phyloP scores from a whole-genome alignment of 2,797 vertebrate species.

The Rhinichthys osculus region DNA sequence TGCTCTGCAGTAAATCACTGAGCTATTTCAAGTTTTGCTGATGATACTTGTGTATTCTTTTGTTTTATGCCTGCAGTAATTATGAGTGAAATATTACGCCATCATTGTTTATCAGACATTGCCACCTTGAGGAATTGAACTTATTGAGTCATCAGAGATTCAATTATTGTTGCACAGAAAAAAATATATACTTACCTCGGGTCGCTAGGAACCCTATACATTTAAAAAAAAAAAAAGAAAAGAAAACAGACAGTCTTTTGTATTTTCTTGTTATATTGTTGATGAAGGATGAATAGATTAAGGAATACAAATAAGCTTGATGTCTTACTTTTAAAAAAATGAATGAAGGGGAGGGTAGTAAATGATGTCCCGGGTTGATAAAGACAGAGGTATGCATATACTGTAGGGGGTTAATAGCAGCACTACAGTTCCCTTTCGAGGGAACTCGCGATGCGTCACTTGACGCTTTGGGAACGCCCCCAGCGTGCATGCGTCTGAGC shows the following conservation, averaged over 20 bases:
- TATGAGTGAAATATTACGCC: too few species aligned
- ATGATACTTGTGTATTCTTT: too few species aligned
- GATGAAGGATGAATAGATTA: not conserved
- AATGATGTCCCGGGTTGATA: not conserved
- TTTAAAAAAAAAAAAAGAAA: too few species aligned
- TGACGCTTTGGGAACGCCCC: too few species aligned
- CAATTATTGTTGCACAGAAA: not conserved
- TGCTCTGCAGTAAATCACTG: too few species aligned
- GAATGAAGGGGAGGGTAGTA: not conserved
- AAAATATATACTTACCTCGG: too few species aligned
- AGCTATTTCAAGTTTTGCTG: too few species aligned
- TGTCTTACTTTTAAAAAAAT: not conserved
- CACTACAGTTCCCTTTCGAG: too few species aligned
- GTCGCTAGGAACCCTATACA: not conserved
- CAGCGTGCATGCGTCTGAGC: too few species aligned
- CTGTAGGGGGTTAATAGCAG: not conserved
- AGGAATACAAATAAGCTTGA: not conserved
- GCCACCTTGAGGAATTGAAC: not conserved
- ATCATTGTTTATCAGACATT: not conserved
- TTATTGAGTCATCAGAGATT: not conserved
- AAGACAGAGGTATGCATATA: not conserved
- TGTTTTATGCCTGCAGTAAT: too few species aligned
- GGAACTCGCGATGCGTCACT: too few species aligned
- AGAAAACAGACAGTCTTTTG: not conserved
- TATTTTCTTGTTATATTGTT: not conserved